phyloP scores from a whole-genome alignment of 2,888 invertebrate genomes.

The Eledona agricola region DNA sequence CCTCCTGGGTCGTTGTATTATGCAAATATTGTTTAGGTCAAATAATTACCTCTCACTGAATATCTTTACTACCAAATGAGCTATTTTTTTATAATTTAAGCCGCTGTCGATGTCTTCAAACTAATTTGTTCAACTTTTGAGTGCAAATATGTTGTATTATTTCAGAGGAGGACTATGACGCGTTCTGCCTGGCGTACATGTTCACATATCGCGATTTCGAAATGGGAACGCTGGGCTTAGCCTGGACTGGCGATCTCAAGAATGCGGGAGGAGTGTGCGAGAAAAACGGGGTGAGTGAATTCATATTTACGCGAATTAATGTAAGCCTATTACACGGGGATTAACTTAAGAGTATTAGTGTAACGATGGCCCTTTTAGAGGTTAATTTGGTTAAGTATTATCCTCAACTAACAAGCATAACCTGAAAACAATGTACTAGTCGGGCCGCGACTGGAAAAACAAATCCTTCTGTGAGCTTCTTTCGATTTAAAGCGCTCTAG shows the following conservation, averaged over 20 bases:
- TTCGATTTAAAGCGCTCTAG: conserved; percentile 8
- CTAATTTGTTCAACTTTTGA: no score
- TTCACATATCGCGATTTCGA: conserved; percentile 97
- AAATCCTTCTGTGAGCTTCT: no score
- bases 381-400: conserved; percentile 33
- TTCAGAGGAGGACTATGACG: conserved; percentile 96
- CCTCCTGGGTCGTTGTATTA: no score
- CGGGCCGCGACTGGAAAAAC: no score
- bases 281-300: conserved; percentile 84
- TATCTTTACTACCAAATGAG: no score
- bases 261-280: conserved; percentile 99
- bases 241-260: conserved; percentile 97
- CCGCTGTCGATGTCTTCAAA: background rate
- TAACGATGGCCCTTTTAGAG: conserved; percentile 26
- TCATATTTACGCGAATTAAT: conserved; percentile 29
- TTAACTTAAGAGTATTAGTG: conserved; percentile 33
- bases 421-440: conserved; percentile 1
- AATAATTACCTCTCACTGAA: no score
- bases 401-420: conserved; percentile 16
- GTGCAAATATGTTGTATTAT: no score
- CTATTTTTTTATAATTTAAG: background rate
- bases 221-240: conserved; percentile 94
- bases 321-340: conserved; percentile 33
- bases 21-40: no score
- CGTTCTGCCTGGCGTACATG: conserved; percentile 98